Evolutionary conservation across 2,113 vertebrate genomes (phyloP).

Genomic region (Ammodytes marinus): DNA sequence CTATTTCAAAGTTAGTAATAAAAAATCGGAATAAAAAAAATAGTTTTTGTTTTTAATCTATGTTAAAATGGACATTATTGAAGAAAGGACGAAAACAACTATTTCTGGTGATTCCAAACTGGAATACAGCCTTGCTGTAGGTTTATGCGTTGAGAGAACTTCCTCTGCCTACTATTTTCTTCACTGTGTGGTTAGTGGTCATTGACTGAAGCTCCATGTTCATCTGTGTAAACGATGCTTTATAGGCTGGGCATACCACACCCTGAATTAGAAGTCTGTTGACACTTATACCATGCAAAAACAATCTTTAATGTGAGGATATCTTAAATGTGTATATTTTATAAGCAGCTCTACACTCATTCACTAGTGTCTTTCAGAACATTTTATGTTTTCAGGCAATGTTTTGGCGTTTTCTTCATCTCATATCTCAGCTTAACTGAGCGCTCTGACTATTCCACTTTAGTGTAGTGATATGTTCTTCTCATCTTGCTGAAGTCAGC

Average conservation of each 20-base stretch:
- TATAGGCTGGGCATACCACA: background rate
- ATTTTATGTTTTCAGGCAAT: background rate
- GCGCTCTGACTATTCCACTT: slow-evolving; percentile 14
- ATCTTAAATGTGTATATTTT: background rate
- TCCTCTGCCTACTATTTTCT: slow-evolving; percentile 14
- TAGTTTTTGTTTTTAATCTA: no score
- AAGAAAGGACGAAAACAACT: no score
- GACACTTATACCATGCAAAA: background rate
- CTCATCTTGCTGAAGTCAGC: slow-evolving; percentile 39
- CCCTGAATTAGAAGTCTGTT: background rate
- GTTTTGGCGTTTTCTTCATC: background rate
- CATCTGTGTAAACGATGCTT: slow-evolving; percentile 29
- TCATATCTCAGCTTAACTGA: slow-evolving; percentile 1
- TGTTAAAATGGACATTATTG: no score
- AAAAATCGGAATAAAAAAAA: no score
- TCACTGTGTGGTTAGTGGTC: slow-evolving; percentile 32
- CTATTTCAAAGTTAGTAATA: no score
- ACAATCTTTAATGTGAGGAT: background rate
- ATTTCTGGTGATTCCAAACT: background rate
- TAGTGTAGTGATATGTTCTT: background rate
- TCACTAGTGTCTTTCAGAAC: background rate
- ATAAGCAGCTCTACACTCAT: background rate
- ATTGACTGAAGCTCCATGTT: background rate
- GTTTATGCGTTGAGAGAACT: background rate
- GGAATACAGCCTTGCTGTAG: background rate